Conservation (phyloP, 2,888 invertebrate species). For the Microctonus aethiopoides region DNA sequence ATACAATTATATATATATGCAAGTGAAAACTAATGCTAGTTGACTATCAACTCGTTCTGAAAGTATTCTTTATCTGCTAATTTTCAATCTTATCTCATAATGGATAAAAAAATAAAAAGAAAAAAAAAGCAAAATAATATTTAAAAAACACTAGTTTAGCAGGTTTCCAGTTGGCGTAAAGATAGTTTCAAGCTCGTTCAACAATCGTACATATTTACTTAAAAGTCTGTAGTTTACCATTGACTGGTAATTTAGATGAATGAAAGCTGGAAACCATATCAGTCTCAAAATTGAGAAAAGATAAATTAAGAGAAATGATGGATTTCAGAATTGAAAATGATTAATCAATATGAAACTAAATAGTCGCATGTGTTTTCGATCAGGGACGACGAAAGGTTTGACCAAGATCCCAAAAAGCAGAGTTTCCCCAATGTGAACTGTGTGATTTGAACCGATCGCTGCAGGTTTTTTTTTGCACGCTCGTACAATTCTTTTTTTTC, state of each 20-base stretch:
- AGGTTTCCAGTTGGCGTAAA: too few species aligned
- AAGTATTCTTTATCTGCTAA: too few species aligned
- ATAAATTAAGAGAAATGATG: neutral
- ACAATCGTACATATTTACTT: too few species aligned
- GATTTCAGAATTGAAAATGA: too few species aligned
- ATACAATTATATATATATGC: neutral
- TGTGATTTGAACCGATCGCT: conserved; percentile 7
- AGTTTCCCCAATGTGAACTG: conserved; percentile 41
- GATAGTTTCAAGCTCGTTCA: too few species aligned
- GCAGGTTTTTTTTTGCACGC: neutral
- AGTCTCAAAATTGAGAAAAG: neutral
- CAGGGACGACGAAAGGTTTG: conserved; percentile 3
- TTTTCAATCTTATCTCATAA: neutral
- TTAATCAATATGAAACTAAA: too few species aligned
- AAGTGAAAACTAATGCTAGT: too few species aligned
- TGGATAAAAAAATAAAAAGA: neutral
- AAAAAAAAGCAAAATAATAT: neutral
- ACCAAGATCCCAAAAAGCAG: conserved; percentile 25
- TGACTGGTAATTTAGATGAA: too few species aligned
- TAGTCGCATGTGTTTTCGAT: neutral
- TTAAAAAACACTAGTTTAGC: neutral
- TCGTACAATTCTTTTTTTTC: neutral
- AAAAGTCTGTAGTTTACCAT: too few species aligned
- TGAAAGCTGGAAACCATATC: too few species aligned
- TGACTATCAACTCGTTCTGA: too few species aligned